These are phyloP conservation scores for Rhagium mordax DNA, from an alignment of 2,888 invertebrate genomes.

Conservation along the genomic window DNA sequence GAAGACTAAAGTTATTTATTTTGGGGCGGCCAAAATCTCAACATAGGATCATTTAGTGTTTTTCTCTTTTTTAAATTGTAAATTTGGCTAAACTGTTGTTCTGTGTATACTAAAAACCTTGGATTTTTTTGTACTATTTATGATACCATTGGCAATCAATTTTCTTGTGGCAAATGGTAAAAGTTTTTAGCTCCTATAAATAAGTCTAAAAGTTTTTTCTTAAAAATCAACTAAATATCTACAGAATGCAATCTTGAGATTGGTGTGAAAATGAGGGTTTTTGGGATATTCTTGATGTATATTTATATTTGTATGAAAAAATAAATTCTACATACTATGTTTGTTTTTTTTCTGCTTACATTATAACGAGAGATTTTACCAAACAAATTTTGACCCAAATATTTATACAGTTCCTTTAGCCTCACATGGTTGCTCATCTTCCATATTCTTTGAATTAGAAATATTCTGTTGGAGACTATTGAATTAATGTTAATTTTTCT, in stretches of 20 bases:
- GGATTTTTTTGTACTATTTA: not conserved
- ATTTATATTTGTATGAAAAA: conserved; percentile 42
- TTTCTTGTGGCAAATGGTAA: not conserved
- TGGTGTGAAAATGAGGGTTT: conserved; percentile 13
- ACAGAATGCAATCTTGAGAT: not conserved
- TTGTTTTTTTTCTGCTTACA: conserved; percentile 7
- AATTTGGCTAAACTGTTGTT: conserved; percentile 10
- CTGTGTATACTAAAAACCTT: not conserved
- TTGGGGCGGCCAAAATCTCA: not conserved
- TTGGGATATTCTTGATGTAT: conserved; percentile 36
- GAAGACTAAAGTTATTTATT: conserved; percentile 43
- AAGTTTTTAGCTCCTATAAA: not conserved
- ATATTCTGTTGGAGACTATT: too few relatives aligned
- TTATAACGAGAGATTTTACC: too few relatives aligned
- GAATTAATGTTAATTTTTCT: too few relatives aligned
- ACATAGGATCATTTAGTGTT: not conserved
- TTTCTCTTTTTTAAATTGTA: conserved; percentile 2
- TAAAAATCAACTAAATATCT: not conserved
- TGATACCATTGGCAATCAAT: not conserved
- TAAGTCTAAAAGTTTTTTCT: not conserved
- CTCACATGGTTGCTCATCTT: too few relatives aligned
- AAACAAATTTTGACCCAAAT: too few relatives aligned
- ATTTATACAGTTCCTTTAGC: too few relatives aligned
- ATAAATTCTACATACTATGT: conserved; percentile 26
- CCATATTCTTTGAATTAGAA: too few relatives aligned